Evolutionary conservation across 2,797 vertebrate genomes (phyloP).

Genomic region (Erpetoichthys calabaricus): DNA sequence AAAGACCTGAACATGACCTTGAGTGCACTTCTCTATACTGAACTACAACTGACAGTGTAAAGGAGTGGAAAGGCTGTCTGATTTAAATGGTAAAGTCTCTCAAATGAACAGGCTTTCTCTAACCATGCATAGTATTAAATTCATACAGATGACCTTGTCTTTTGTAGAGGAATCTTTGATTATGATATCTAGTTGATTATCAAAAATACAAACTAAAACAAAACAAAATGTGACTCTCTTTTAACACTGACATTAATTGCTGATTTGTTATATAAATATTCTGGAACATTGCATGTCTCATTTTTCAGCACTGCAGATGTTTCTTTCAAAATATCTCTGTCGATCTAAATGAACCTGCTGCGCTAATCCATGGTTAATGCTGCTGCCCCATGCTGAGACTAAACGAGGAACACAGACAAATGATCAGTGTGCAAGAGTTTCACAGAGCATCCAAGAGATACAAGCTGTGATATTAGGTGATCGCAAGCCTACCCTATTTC

Average conservation of each 20-base stretch:
- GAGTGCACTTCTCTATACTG: constrained; percentile 18
- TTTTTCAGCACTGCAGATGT: not conserved
- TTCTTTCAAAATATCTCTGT: constrained; percentile 11
- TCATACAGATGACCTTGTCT: constrained; percentile 43
- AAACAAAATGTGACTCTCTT: too few relatives aligned
- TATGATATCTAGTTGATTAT: constrained; percentile 32
- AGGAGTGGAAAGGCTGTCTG: constrained; percentile 30
- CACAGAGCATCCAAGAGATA: constrained; percentile 15
- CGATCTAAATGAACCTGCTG: constrained; percentile 20
- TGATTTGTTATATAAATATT: too few relatives aligned
- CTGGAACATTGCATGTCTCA: constrained; percentile 13
- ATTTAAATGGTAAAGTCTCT: constrained; percentile 41
- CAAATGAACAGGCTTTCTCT: constrained; percentile 34
- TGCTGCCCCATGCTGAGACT: constrained; percentile 26
- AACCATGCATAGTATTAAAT: constrained; percentile 51
- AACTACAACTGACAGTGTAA: constrained; percentile 19
- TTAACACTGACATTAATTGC: too few relatives aligned
- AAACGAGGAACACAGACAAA: constrained; percentile 36
- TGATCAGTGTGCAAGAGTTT: constrained; percentile 41
- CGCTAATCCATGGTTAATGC: constrained; percentile 33
- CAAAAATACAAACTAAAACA: not conserved
- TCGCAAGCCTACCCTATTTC: not conserved
- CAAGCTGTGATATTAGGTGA: not conserved
- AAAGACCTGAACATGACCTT: constrained; percentile 22
- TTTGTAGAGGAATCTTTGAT: constrained; percentile 31